Percentiles rank a stretch among this genome's conserved stretches.
These are phyloP conservation scores for Daktulosphaira vitifoliae DNA, from an alignment of 1,140 invertebrate genomes.

Conservation along the genomic window DNA sequence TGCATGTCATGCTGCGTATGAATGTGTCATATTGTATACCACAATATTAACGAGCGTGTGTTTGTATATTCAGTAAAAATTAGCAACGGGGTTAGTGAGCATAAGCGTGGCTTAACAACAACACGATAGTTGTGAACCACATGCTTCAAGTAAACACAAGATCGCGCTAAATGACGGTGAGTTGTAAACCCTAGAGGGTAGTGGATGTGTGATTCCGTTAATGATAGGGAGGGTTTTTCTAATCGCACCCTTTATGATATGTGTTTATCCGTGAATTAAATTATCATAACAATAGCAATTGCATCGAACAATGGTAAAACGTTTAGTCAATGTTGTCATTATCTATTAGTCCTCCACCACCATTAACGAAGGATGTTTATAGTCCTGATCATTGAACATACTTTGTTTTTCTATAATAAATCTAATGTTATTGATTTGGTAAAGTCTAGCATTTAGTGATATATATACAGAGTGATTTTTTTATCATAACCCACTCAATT, in stretches of 20 bases:
- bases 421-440: too few species aligned
- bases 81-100: background rate
- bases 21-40: too few species aligned
- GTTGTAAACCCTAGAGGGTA: background rate
- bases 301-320: conserved; percentile 13
- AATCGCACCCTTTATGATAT: conserved; percentile 20
- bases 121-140: conserved; percentile 5
- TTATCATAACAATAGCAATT: conserved; percentile 33
- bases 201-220: background rate
- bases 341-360: conserved; percentile 15
- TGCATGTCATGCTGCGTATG: too few species aligned
- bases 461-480: too few species aligned
- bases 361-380: too few species aligned
- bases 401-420: too few species aligned
- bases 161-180: conserved; percentile 22
- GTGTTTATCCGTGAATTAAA: conserved; percentile 34
- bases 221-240: background rate
- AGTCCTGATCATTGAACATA: too few species aligned
- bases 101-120: background rate
- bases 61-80: background rate
- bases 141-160: conserved; percentile 29
- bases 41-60: too few species aligned
- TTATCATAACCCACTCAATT: too few species aligned
- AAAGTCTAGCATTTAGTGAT: too few species aligned
- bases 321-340: conserved; percentile 35